Evolutionary conservation across 2,888 invertebrate species (phyloP).

Genomic region (Mythimna loreyi): DNA sequence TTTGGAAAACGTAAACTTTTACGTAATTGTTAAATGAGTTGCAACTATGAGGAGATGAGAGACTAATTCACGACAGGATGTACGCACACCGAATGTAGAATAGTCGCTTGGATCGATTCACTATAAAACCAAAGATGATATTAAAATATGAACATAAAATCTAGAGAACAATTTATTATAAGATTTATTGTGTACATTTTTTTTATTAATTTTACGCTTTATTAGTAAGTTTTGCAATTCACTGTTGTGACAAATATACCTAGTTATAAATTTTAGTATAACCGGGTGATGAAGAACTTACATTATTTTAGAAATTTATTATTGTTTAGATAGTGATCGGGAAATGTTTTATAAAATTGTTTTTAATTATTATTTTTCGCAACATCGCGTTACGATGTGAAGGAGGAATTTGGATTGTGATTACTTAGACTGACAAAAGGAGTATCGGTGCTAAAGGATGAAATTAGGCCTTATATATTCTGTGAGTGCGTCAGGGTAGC

Average conservation of each 20-base stretch:
- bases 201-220: conserved; percentile 50
- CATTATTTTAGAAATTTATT: conserved; percentile 63
- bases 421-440: conserved; percentile 74
- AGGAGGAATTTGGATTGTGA: conserved; percentile 68
- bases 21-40: conserved; percentile 29
- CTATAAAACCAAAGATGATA: conserved; percentile 88
- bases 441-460: conserved; percentile 70
- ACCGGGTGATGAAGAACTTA: conserved; percentile 61
- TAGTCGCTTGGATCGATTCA: conserved; percentile 72
- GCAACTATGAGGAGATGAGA: conserved; percentile 12
- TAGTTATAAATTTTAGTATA: conserved; percentile 59
- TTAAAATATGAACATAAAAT: conserved; percentile 77
- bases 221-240: conserved; percentile 64
- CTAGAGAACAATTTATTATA: conserved; percentile 73
- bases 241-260: conserved; percentile 68
- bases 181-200: conserved; percentile 66
- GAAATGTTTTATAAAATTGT: conserved; percentile 65
- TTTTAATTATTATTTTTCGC: conserved; percentile 59
- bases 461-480: conserved; percentile 66
- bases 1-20: conserved; percentile 24
- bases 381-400: conserved; percentile 49
- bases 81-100: conserved; percentile 56
- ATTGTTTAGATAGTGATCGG: conserved; percentile 65
- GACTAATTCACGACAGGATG: conserved; percentile 29
- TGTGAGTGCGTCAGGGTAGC: conserved; percentile 35